Percentiles rank a stretch among this genome's conserved stretches.
Evolutionary conservation across 2,113 vertebrate genomes (phyloP).

Genomic region (Catharus minimus): DNA sequence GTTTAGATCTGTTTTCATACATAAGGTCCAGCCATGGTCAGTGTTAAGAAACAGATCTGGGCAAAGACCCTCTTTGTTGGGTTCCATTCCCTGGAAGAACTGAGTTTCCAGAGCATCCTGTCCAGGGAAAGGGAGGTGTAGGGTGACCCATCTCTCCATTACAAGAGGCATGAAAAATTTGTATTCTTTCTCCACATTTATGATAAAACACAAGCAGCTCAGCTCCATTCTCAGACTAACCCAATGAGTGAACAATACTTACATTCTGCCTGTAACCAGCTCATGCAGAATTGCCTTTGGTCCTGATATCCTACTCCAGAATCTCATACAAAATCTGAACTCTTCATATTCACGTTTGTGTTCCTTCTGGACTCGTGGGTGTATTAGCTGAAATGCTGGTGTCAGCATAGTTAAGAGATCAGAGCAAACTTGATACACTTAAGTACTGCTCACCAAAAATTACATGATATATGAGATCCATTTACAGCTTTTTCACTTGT

Average conservation of each 20-base stretch:
- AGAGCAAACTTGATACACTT: neutral
- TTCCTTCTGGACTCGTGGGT: neutral
- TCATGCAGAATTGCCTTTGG: neutral
- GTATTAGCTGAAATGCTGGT: neutral
- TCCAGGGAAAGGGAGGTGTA: neutral
- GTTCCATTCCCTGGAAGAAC: neutral
- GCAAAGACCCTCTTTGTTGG: neutral
- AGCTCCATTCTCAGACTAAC: neutral
- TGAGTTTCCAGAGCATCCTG: neutral
- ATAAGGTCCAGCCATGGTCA: neutral
- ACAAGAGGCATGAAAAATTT: neutral
- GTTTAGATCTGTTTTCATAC: neutral
- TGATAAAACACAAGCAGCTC: neutral
- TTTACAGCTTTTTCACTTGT: neutral
- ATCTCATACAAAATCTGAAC: neutral
- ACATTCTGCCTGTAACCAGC: neutral
- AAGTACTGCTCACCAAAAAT: slow-evolving; percentile 11
- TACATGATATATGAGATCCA: neutral
- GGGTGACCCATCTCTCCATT: neutral
- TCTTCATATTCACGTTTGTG: neutral
- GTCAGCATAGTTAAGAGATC: slow-evolving; percentile 1
- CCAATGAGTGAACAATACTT: rapidly evolving
- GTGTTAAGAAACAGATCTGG: neutral
- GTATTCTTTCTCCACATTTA: neutral
- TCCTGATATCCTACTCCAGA: neutral